Conservation (phyloP, 2,113 vertebrate genomes). For the Callaeas wilsoni region DNA sequence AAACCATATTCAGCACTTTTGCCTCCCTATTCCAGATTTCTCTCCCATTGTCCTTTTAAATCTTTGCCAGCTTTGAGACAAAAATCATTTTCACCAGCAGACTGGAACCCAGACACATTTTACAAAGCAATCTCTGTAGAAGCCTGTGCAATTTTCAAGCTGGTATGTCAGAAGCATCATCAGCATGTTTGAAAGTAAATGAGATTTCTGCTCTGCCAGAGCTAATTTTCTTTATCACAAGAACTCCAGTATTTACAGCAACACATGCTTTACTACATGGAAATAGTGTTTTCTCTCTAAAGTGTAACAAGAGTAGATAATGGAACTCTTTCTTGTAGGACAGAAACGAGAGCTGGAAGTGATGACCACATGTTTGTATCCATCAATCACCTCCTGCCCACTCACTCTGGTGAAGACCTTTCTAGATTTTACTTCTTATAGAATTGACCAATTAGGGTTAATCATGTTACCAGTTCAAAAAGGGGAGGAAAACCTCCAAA, state of each 20-base stretch:
- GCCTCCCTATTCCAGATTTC: not conserved
- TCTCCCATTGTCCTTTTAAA: not conserved
- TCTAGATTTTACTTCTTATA: not conserved
- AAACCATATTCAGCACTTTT: not conserved
- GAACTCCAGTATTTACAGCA: not conserved
- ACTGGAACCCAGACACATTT: not conserved
- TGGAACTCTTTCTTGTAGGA: not conserved
- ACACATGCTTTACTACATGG: not conserved
- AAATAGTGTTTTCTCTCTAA: not conserved
- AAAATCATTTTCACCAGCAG: slow-evolving; percentile 16
- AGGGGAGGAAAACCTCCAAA: not conserved
- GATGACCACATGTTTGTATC: not conserved
- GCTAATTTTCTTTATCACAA: not conserved
- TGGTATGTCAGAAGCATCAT: not conserved
- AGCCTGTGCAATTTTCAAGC: not conserved
- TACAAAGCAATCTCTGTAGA: not conserved
- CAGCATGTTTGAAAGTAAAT: not conserved
- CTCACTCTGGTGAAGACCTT: not conserved
- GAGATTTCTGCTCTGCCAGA: not conserved
- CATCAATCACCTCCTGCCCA: not conserved
- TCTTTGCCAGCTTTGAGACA: not conserved
- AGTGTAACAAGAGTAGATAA: not conserved
- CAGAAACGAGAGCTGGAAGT: not conserved
- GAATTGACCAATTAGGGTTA: not conserved
- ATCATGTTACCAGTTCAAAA: not conserved